Evolutionary conservation across 2,113 vertebrate genomes (phyloP), one percentile per base, ranked within the genome.

Genomic region (Oenanthe oenanthe): DNA sequence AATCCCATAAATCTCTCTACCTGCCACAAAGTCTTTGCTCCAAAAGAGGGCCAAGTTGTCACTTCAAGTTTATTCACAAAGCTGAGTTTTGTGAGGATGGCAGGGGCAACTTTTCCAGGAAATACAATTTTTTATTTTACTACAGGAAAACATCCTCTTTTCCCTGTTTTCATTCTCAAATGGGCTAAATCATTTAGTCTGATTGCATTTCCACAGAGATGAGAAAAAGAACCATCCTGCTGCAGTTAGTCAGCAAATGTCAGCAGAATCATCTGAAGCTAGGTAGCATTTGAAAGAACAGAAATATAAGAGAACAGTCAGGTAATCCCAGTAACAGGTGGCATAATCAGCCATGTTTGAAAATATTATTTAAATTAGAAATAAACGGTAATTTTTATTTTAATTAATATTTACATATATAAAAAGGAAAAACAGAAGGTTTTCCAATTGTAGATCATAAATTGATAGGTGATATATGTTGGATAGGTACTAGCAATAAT

Each of bases 341-440:
- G 4, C n/a, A 58, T 32, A 65, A 58, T 17, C 25, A 70, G 25
- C 7, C 7, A 20, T 15, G 31, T 42, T 76, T 73, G 48, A 79
- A 76, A 88, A 72, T 17, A 18, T 12, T 24, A 43, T 51, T 63
- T 65, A 34, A 63, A 82, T 72, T 45, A 78, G 10, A 88, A 91
- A 62, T 26, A 31, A 85, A 10, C 17, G 5, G 6, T 70, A 43
- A 28, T 31, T 95, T 85, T 53, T 17, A 31, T 65, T 95, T 45
- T 72, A 6, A 18, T 72, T 79, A 57, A 80, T 70, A 45, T n/a
- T 85, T 77, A 16, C 4, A 18, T 65, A 6, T 22, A 57, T 22
- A 12, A 62, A 79, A 53, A 20, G 6, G 1, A 1, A 3, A 10
- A 63, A 16, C 26, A 51, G 17, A 51, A 3, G 1, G 2, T 25